phyloP scores from a whole-genome alignment of 2,797 vertebrate genomes.

The Trachops cirrhosus region DNA sequence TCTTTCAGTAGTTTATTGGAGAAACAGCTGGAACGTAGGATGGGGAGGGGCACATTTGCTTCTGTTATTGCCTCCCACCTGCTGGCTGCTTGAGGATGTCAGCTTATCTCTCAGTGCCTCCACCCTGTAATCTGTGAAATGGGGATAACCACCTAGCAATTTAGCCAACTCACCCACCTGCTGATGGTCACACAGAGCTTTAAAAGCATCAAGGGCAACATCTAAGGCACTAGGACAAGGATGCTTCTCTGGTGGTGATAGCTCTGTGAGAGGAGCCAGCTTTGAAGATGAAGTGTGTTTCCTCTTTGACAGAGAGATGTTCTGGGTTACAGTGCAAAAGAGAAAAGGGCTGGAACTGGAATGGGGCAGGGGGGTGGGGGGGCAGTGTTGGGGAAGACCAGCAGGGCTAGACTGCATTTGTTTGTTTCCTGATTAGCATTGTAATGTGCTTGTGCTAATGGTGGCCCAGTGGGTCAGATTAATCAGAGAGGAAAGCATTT shows the following conservation, averaged over 20 bases:
- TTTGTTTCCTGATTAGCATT: slow-evolving; percentile 75
- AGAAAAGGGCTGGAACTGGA: not conserved
- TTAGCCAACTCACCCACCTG: not conserved
- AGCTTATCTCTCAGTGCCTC: not conserved
- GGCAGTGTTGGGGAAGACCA: not conserved
- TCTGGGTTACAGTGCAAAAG: not conserved
- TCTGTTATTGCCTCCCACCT: not conserved
- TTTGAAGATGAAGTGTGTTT: not conserved
- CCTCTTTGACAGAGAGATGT: not conserved
- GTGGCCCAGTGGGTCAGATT: slow-evolving; percentile 76
- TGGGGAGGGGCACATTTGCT: not conserved
- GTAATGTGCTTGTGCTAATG: slow-evolving; percentile 56
- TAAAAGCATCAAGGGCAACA: not conserved
- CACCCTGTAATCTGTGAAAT: not conserved
- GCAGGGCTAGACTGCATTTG: slow-evolving; percentile 6
- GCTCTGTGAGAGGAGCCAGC: not conserved
- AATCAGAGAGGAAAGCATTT: slow-evolving; percentile 77
- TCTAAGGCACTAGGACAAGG: not conserved
- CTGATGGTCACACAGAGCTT: not conserved
- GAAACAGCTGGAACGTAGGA: not conserved
- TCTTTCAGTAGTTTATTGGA: fast-evolving
- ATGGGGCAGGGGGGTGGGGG: not conserved
- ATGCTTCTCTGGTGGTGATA: not conserved
- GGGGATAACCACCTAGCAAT: not conserved
- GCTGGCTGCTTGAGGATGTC: not conserved